Evolutionary conservation across 2,113 vertebrate species (phyloP), one percentile per base, ranked within the genome.

Genomic region (Rhabdornis inornatus): DNA sequence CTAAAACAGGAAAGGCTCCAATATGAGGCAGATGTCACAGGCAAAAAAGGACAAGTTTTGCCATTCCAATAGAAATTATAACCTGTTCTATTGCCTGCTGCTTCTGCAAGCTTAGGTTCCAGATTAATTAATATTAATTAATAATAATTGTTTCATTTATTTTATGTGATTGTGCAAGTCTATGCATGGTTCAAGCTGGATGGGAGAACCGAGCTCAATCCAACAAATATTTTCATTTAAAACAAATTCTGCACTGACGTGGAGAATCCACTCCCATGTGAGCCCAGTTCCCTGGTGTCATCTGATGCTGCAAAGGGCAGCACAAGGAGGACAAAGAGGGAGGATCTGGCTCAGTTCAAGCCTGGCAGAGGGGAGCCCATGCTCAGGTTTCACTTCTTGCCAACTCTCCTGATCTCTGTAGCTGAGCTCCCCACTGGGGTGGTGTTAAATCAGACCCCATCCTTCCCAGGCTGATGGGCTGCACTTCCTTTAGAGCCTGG

Each of bases 181-280:
- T 9, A 21, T 1, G 1, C 22, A 23, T 3, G 42, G 18, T 20
- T 64, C 56, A 35, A 20, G 37, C 37, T 28, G 57, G 35, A 27
- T 79, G 37, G 61, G 42, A 76, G 35, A 71, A 23, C 7, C 25
- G 4, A 6, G 37, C 25, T 83, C 4, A 23, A 28, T 2, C 44
- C 27, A n/a, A 45, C 12, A 68, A 63, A 20, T 9, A 35, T 4
- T 45, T 59, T 44, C 12, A 13, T 65, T 74, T 5, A 3, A 27
- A 86, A n/a, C 2, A 15, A 14, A 20, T 37, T 40, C 15, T 68
- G 19, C 17, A 4, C 7, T 19, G 19, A 7, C 52, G 24, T n/a
- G 9, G 50, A 81, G 10, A 65, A 40, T 2, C 11, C 1, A 14
- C 5, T 59, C n/a, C 55, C 15, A 15, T 4, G 8, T 0, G 4